Conservation (phyloP, 2,888 invertebrate genomes). For the Agrenia bidenticulata region DNA sequence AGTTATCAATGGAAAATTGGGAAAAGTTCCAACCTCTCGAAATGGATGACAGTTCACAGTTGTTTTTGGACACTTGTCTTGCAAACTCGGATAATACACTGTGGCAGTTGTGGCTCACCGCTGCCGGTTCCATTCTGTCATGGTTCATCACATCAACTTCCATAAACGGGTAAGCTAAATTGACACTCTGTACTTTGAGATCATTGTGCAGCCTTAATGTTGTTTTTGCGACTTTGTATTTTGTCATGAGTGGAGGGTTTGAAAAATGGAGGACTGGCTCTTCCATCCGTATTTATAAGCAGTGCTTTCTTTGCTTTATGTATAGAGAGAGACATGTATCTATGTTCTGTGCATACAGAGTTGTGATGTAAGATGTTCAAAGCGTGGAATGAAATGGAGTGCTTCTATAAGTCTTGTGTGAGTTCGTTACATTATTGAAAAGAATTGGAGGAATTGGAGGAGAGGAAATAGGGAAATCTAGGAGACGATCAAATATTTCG, state of each 20-base stretch:
- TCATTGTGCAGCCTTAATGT: not conserved
- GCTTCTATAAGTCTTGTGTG: not conserved
- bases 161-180: slow-evolving; percentile 78
- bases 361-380: no score
- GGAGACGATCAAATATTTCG: slow-evolving; percentile 44
- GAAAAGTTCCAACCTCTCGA: slow-evolving; percentile 67
- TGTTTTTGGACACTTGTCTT: slow-evolving; percentile 71
- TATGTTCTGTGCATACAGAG: no score
- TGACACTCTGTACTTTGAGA: not conserved
- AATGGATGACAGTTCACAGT: slow-evolving; percentile 71
- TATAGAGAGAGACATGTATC: no score
- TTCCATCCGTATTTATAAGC: no score
- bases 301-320: no score
- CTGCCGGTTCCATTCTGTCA: slow-evolving; percentile 80
- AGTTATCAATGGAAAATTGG: slow-evolving; percentile 61
- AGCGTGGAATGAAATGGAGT: slow-evolving; percentile 6
- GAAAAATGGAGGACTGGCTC: no score
- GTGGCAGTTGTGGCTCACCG: slow-evolving; percentile 84
- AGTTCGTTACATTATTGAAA: slow-evolving; percentile 18
- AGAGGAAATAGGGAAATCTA: slow-evolving; percentile 14
- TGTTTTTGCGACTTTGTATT: no score
- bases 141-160: slow-evolving; percentile 93
- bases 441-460: not conserved
- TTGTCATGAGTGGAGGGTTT: no score
- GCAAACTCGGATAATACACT: slow-evolving; percentile 82